Percentiles rank a stretch among this genome's conserved stretches.
phyloP scores from a whole-genome alignment of 1,140 invertebrate species.

The Sipha flava region DNA sequence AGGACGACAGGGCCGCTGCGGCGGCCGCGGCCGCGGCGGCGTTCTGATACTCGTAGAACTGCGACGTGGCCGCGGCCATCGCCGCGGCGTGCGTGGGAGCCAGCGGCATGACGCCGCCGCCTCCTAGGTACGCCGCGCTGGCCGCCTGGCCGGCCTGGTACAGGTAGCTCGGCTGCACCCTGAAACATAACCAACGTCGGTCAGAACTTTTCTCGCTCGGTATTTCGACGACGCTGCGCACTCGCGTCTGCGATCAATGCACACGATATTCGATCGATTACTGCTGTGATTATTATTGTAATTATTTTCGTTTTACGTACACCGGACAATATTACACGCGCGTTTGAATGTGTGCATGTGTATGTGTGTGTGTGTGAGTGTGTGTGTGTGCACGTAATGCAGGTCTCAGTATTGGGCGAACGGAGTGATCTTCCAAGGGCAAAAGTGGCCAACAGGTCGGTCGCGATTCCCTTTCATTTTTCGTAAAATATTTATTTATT shows the following conservation, averaged over 20 bases:
- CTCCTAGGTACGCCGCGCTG: constrained; percentile 36
- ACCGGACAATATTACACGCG: no score
- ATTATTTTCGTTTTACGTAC: no score
- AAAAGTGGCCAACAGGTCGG: no score
- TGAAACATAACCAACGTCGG: constrained; percentile 34
- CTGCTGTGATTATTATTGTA: no score
- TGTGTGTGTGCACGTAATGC: no score
- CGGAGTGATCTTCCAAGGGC: no score
- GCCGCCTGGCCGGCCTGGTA: constrained; percentile 42
- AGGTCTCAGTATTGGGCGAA: no score
- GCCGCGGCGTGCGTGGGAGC: constrained; percentile 40
- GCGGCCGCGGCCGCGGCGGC: constrained; percentile 41
- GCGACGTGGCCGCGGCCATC: constrained; percentile 39
- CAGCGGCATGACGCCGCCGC: constrained; percentile 42
- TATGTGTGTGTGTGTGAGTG: no score
- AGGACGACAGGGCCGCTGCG: constrained; percentile 39
- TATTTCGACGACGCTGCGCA: not conserved
- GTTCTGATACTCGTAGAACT: constrained; percentile 45
- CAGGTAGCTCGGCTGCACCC: constrained; percentile 44
- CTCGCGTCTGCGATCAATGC: not conserved
- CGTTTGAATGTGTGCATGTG: no score
- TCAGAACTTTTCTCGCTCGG: not conserved
- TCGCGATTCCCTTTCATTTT: no score
- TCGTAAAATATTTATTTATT: no score
- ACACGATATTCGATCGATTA: no score